phyloP scores from a whole-genome alignment of 2,113 vertebrate genomes.

The Talpa occidentalis region DNA sequence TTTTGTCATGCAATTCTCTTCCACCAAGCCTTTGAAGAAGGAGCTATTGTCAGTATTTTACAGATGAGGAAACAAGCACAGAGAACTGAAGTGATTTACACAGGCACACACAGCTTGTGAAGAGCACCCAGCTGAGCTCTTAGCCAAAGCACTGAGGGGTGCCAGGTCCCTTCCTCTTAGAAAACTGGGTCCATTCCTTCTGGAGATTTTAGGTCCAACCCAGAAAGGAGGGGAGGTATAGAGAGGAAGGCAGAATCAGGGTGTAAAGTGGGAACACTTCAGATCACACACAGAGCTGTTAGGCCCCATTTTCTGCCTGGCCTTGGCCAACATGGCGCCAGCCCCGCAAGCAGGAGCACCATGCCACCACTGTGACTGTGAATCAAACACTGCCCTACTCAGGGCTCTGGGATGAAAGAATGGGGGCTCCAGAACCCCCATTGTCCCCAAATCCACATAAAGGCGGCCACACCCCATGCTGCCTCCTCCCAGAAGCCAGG shows the following conservation, averaged over 20 bases:
- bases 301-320: not conserved
- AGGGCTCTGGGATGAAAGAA: too few species aligned
- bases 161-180: not conserved
- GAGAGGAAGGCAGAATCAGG: not conserved
- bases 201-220: not conserved
- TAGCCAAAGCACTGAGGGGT: not conserved
- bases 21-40: not conserved
- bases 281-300: not conserved
- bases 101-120: not conserved
- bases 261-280: not conserved
- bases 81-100: not conserved
- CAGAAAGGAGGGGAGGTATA: not conserved
- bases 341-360: not conserved
- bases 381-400: not conserved
- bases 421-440: not conserved
- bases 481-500: not conserved
- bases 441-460: not conserved
- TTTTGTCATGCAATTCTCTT: not conserved
- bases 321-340: not conserved
- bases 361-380: fast-evolving
- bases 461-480: not conserved
- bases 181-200: not conserved
- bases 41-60: not conserved
- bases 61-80: not conserved
- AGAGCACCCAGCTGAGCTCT: not conserved